phyloP scores from a whole-genome alignment of 2,797 vertebrate genomes.

The Borostomias antarcticus region DNA sequence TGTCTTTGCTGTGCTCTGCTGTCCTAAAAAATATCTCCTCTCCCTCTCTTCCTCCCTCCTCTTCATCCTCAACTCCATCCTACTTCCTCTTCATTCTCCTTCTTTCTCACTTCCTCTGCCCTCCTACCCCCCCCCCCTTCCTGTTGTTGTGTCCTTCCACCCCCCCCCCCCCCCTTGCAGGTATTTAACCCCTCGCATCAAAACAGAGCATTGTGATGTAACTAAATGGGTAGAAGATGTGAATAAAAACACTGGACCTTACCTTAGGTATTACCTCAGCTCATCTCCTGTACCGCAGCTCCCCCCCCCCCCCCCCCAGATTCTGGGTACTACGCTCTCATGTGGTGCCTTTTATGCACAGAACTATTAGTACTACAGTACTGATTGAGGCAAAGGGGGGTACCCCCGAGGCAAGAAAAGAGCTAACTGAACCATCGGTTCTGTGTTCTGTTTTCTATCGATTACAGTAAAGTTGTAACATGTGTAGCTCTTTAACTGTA shows the following conservation, averaged over 20 bases:
- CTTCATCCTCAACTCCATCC: constrained; percentile 77
- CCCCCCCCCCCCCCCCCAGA: constrained; percentile 39
- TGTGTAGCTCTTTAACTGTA: too few relatives aligned
- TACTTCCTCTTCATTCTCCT: constrained; percentile 73
- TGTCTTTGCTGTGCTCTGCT: constrained; percentile 91
- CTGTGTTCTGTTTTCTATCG: neutral
- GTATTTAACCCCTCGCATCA: constrained; percentile 99
- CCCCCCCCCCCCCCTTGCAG: constrained; percentile 81
- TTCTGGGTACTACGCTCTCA: constrained; percentile 51
- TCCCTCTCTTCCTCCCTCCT: constrained; percentile 80
- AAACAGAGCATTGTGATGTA: constrained; percentile 99
- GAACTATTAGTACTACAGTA: neutral
- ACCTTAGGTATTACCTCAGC: constrained; percentile 91
- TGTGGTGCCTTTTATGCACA: constrained; percentile 38
- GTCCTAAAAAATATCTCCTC: constrained; percentile 83
- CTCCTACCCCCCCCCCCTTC: constrained; percentile 79
- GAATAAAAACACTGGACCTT: constrained; percentile 99
- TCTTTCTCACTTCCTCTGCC: constrained; percentile 57
- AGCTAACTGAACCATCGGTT: neutral
- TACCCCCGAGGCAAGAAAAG: too few relatives aligned
- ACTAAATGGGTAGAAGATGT: constrained; percentile 99
- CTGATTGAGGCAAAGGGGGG: neutral
- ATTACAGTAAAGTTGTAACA: neutral
- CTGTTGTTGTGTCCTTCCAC: constrained; percentile 88
- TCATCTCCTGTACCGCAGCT: constrained; percentile 56